These are phyloP conservation scores for Oscheius myriophilus DNA, from an alignment of 2,888 invertebrate species.

Conservation along the genomic window DNA sequence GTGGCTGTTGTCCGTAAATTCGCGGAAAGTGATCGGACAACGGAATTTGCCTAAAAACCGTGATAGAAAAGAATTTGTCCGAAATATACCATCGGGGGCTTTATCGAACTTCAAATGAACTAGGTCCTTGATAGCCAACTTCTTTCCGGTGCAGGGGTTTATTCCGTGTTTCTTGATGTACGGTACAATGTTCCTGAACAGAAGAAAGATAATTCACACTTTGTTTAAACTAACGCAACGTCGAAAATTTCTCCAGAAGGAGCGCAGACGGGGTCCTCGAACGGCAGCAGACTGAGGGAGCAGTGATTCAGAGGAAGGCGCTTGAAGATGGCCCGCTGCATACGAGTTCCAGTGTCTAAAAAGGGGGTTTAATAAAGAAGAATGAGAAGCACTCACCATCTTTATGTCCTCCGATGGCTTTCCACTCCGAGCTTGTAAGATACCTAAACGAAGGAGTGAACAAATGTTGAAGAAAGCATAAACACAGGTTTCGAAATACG, in stretches of 20 bases:
- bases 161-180: constrained; percentile 81
- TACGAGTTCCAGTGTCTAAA: constrained; percentile 62
- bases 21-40: constrained; percentile 70
- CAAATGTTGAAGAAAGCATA: background rate
- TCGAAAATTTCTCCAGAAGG: constrained; percentile 91
- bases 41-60: constrained; percentile 65
- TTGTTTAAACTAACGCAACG: constrained; percentile 75
- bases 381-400: constrained; percentile 58
- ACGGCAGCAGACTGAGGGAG: constrained; percentile 87
- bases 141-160: constrained; percentile 92
- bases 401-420: constrained; percentile 69
- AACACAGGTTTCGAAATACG: background rate
- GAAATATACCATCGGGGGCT: constrained; percentile 78
- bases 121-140: constrained; percentile 83
- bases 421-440: constrained; percentile 69
- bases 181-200: constrained; percentile 64
- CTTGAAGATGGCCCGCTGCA: constrained; percentile 79
- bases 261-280: constrained; percentile 90
- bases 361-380: background rate
- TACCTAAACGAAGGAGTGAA: constrained; percentile 48
- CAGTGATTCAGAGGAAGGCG: constrained; percentile 82
- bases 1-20: constrained; percentile 92
- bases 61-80: background rate
- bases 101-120: constrained; percentile 87
- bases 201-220: background rate